Evolutionary conservation across 2,797 vertebrate species (phyloP).

Genomic region (Cyprinodon diabolis): DNA sequence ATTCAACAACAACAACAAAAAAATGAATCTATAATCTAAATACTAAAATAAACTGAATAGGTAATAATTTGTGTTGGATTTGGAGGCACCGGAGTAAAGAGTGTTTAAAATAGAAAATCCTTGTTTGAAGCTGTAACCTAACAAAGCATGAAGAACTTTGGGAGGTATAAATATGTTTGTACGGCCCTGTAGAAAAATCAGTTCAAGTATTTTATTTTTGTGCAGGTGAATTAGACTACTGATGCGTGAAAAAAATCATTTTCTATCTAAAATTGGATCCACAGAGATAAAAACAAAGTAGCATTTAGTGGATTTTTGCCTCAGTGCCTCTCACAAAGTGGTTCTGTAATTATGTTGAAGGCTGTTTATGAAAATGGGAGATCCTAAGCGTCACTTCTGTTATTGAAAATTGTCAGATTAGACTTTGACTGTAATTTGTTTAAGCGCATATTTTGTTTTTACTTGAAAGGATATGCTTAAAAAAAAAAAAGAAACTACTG

Average conservation of each 20-base stretch:
- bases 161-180: not conserved
- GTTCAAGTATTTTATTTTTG: not conserved
- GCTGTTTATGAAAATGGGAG: not conserved
- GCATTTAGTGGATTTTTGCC: conserved; percentile 1
- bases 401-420: not conserved
- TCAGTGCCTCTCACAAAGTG: not conserved
- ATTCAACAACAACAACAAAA: too few relatives aligned
- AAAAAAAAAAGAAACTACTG: not conserved
- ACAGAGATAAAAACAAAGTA: not conserved
- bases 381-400: not conserved
- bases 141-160: not conserved
- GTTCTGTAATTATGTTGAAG: not conserved
- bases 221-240: conserved; percentile 1
- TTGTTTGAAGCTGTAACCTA: not conserved
- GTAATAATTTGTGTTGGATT: too few relatives aligned
- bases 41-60: too few relatives aligned
- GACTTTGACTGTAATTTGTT: not conserved
- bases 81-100: too few relatives aligned
- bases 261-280: not conserved
- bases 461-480: not conserved
- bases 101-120: too few relatives aligned
- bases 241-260: not conserved
- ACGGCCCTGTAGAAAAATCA: too few relatives aligned
- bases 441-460: not conserved
- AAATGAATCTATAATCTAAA: too few relatives aligned